Evolutionary conservation across 2,113 vertebrate genomes (phyloP).

Genomic region (Rhodinocichla rosea): DNA sequence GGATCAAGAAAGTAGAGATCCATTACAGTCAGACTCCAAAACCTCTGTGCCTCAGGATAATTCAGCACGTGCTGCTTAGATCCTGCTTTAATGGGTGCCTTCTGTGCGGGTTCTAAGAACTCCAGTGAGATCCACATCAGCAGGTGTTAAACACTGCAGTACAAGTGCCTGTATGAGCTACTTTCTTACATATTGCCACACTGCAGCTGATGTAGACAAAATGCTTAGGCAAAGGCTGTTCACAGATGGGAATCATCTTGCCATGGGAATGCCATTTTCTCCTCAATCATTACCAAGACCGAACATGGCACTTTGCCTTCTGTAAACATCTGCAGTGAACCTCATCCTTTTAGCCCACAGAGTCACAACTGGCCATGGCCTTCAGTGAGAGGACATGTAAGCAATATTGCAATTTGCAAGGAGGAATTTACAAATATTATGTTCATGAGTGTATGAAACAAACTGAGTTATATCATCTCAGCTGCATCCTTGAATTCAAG

Average conservation of each 20-base stretch:
- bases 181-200: not conserved
- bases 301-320: accelerated
- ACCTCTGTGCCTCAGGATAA: not conserved
- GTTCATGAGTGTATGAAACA: not conserved
- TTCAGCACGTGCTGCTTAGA: not conserved
- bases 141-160: not conserved
- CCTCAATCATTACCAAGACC: not conserved
- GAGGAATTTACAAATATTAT: not conserved
- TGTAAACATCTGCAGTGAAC: not conserved
- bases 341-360: not conserved
- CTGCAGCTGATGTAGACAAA: not conserved
- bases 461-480: not conserved
- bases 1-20: not conserved
- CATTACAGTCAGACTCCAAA: not conserved
- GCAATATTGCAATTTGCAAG: not conserved
- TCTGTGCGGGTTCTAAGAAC: not conserved
- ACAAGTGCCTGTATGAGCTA: not conserved
- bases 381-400: not conserved
- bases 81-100: not conserved
- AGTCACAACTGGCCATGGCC: not conserved
- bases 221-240: not conserved
- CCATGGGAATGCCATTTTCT: not conserved
- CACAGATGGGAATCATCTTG: not conserved
- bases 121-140: not conserved
- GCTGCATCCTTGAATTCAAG: not conserved